Conservation (phyloP, 2,888 invertebrate genomes). For the Perdita meconis region DNA sequence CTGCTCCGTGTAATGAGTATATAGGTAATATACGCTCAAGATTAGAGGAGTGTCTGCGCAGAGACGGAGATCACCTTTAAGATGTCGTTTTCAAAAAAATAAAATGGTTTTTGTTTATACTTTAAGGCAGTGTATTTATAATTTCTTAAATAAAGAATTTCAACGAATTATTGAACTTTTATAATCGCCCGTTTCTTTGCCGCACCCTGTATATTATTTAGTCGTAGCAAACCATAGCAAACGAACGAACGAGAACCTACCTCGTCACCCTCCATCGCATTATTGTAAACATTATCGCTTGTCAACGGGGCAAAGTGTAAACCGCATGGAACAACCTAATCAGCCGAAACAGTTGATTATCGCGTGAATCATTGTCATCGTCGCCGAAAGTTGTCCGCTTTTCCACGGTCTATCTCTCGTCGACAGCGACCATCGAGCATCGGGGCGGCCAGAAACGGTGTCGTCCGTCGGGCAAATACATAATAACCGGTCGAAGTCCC, state of each 20-base stretch:
- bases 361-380: slow-evolving; percentile 49
- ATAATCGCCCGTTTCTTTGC: too few relatives aligned
- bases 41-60: too few relatives aligned
- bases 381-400: not conserved
- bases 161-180: too few relatives aligned
- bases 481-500: slow-evolving; percentile 54
- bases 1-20: too few relatives aligned
- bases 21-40: too few relatives aligned
- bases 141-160: too few relatives aligned
- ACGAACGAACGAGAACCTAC: not conserved
- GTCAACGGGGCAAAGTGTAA: not conserved
- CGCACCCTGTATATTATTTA: too few relatives aligned
- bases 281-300: slow-evolving; percentile 2
- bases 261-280: not conserved
- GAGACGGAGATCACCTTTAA: too few relatives aligned
- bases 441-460: slow-evolving; percentile 26
- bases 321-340: slow-evolving; percentile 14
- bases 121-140: too few relatives aligned
- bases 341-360: slow-evolving; percentile 20
- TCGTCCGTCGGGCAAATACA: slow-evolving; percentile 42
- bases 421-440: not conserved
- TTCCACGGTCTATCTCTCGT: not conserved
- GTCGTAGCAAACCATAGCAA: too few relatives aligned
- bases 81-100: too few relatives aligned
- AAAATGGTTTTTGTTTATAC: too few relatives aligned